These are phyloP conservation scores for Julus scanicus DNA, from an alignment of 2,888 invertebrate genomes.

Conservation along the genomic window DNA sequence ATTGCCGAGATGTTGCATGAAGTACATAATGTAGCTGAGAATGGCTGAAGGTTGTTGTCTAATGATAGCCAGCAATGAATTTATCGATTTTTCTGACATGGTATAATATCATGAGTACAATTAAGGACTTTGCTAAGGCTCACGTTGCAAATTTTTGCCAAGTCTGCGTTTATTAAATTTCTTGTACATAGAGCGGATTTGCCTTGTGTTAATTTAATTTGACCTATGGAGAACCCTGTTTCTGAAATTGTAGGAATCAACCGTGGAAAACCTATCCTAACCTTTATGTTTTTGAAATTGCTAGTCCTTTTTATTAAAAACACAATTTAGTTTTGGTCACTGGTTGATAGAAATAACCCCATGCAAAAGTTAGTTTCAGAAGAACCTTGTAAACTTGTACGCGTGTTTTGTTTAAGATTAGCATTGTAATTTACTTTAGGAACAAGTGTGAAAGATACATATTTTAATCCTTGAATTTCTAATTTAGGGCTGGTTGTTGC, in stretches of 20 bases:
- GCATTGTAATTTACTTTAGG: not conserved
- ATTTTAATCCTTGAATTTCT: not conserved
- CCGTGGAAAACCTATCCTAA: too few species aligned
- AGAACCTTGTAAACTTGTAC: not conserved
- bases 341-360: not conserved
- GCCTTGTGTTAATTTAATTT: not conserved
- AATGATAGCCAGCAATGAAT: not conserved
- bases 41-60: not conserved
- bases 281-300: too few species aligned
- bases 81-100: not conserved
- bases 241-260: not conserved
- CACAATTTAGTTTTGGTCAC: not conserved
- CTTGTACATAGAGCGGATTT: not conserved
- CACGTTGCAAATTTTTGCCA: not conserved
- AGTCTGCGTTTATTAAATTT: not conserved
- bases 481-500: not conserved
- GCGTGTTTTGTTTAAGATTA: not conserved
- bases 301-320: too few species aligned
- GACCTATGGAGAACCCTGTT: not conserved
- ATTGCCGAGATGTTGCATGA: not conserved
- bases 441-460: not conserved
- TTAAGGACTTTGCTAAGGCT: not conserved
- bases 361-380: not conserved
- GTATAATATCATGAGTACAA: not conserved
- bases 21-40: not conserved